Evolutionary conservation across 2,797 vertebrate genomes (phyloP), one percentile per base, ranked within the genome.

Genomic region (Argyrosomus regius): DNA sequence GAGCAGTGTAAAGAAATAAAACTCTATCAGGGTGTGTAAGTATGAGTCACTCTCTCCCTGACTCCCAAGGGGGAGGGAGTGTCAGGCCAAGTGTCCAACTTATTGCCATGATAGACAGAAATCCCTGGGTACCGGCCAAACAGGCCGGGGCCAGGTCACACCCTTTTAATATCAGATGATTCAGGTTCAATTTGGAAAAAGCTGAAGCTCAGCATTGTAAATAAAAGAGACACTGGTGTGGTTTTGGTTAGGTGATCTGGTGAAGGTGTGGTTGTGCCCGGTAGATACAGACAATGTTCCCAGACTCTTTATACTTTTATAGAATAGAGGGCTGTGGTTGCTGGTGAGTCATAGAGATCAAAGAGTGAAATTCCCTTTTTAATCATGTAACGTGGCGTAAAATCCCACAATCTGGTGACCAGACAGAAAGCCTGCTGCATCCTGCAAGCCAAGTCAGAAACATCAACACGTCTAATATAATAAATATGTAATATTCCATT

Each of bases 331-430:
- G 66, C 26, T 63, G 49, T 83, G 79, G 78, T 41, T 78, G 53
- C 74, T 68, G 75, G 20, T 91, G 88, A 91, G 79, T 87, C 87
- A 90, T 41, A 35, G 58, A 75, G 53, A 85, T 83, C 45, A 76
- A 65, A 73, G 60, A 69, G 53, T n/a, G 13, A 67, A 69, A 48
- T 66, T 5, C 53, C 73, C 17, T 12, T 26, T 58, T 12, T n/a
- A 11, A 12, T 26, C 26, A 24, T 39, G 22, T 31, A 31, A 28
- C 39, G 26, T 31, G 16, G 24, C n/a, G 6, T 77, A 49, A 18
- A 71, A 72, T 75, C 61, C 20, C 12, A 35, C 43, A 72, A 61
- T 45, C 4, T 24, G 1, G 72, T 69, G 18, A 46, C 16, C 48
- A 45, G 64, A 74, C 64, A 78, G 63, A 79, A 62, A 26, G 52